A percentile compares a stretch with the other conserved stretches of the same genome.
phyloP scores from a whole-genome alignment of 2,113 vertebrate genomes.

The Nothocercus nigrocapillus region DNA sequence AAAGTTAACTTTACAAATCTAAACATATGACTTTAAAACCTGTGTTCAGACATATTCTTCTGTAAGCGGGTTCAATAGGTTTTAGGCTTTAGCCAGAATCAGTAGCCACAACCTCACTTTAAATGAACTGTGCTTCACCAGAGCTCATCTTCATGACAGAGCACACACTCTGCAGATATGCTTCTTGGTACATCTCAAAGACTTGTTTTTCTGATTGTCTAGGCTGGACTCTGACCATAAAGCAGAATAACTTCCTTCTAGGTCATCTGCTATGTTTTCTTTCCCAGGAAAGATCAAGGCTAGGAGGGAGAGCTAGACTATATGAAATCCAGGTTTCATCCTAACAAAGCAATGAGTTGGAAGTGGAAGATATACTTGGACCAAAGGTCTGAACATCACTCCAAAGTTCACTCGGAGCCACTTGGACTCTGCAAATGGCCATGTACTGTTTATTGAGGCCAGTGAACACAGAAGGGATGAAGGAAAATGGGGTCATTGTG shows the following conservation, averaged over 20 bases:
- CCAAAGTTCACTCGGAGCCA: slow-evolving; percentile 20
- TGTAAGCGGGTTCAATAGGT: background rate
- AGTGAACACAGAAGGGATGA: background rate
- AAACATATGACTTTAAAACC: background rate
- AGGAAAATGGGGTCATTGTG: background rate
- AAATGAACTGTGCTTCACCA: background rate
- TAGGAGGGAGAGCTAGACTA: background rate
- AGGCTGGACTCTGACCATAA: accelerated
- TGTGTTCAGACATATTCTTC: background rate
- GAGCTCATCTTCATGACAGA: background rate
- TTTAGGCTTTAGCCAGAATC: background rate
- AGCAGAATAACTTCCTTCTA: background rate
- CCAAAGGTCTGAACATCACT: background rate
- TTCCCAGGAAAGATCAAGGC: background rate
- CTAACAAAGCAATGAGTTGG: background rate
- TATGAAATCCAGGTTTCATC: background rate
- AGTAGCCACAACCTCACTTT: background rate
- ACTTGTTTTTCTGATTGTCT: background rate
- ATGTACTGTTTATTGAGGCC: slow-evolving; percentile 30
- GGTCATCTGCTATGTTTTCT: background rate
- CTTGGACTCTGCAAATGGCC: background rate
- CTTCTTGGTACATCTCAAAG: background rate
- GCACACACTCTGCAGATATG: background rate
- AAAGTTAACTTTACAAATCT: background rate
- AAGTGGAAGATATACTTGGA: background rate